phyloP scores from a whole-genome alignment of 1,140 invertebrate species.

The Idris sp. region DNA sequence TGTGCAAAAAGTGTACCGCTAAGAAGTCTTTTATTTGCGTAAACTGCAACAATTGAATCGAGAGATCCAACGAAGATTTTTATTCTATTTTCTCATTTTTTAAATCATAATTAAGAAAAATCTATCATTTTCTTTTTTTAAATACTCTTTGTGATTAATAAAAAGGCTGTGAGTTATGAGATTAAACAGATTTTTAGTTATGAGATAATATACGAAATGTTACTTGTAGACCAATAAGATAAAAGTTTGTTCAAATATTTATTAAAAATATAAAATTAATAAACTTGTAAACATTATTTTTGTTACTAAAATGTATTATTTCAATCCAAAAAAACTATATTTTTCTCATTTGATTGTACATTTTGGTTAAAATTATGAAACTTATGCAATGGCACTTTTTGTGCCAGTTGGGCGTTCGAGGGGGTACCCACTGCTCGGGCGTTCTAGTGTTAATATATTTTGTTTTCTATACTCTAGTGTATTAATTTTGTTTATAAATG shows the following conservation, averaged over 20 bases:
- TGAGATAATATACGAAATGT: neutral
- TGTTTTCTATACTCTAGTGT: no score
- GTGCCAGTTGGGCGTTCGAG: no score
- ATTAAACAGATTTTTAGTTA: no score
- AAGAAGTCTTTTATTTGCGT: constrained; percentile 11
- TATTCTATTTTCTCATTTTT: no score
- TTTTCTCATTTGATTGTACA: neutral
- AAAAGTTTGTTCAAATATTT: no score
- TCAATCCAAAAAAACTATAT: neutral
- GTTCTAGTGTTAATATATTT: no score
- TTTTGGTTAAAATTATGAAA: neutral
- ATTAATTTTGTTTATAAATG: no score
- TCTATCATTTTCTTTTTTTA: neutral
- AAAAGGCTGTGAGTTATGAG: no score
- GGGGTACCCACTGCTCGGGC: no score
- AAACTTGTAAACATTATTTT: no score
- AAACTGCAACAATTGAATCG: neutral
- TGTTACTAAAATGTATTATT: constrained; percentile 9
- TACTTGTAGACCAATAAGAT: neutral
- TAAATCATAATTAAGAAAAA: neutral
- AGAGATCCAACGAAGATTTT: neutral
- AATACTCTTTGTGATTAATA: neutral
- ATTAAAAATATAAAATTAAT: no score
- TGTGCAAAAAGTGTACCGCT: constrained; percentile 20
- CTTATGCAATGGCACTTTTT: constrained; percentile 5